These are phyloP conservation scores for Adelphocoris suturalis DNA, from an alignment of 2,888 invertebrate species.

Conservation along the genomic window DNA sequence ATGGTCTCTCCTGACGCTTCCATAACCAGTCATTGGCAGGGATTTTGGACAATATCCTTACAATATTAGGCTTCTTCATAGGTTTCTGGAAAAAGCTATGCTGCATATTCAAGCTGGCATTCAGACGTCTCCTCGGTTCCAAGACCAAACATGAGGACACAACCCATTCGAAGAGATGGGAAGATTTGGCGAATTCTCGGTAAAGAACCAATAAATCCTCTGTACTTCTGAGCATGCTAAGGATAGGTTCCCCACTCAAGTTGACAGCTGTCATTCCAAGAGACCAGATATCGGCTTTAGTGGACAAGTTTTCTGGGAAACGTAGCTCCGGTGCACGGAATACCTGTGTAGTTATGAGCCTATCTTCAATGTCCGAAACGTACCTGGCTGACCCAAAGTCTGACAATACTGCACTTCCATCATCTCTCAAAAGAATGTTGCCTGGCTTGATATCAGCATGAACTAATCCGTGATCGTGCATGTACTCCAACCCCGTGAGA, in stretches of 20 bases:
- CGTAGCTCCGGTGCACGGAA: not conserved
- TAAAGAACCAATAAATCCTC: not conserved
- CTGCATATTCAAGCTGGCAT: not conserved
- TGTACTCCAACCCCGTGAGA: not conserved
- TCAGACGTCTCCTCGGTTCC: not conserved
- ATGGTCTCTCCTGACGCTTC: not conserved
- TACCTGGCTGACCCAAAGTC: not conserved
- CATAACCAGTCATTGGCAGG: not conserved
- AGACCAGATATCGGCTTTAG: not conserved
- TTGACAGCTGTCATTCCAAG: not conserved
- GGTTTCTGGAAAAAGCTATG: not conserved
- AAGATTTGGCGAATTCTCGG: not conserved
- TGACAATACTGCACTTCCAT: conserved; percentile 13
- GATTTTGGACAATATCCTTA: not conserved
- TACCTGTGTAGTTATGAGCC: not conserved
- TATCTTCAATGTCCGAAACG: not conserved
- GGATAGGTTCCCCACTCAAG: not conserved
- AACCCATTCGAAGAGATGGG: not conserved
- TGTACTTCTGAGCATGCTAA: not conserved
- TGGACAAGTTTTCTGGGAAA: not conserved
- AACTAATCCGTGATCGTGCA: not conserved
- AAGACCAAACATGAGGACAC: not conserved
- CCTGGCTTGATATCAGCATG: conserved; percentile 22
- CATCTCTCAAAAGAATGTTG: not conserved
- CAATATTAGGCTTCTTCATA: not conserved